Percentiles rank a stretch among this genome's conserved stretches.
phyloP scores from a whole-genome alignment of 2,113 vertebrate species.

The Manacus vitellinus region DNA sequence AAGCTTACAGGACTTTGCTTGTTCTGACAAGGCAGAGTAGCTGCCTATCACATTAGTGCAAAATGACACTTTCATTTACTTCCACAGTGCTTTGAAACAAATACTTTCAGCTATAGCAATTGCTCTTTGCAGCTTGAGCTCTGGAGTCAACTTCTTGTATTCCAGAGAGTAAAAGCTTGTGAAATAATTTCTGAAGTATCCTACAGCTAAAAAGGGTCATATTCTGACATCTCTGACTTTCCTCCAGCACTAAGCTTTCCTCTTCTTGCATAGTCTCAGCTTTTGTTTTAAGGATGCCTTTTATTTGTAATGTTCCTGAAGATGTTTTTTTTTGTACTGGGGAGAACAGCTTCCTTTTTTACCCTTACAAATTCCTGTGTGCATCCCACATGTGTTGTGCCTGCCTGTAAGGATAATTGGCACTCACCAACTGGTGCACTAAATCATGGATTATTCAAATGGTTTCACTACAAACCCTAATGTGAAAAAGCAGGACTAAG shows the following conservation, averaged over 20 bases:
- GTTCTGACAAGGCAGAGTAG: constrained; percentile 78
- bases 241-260: not conserved
- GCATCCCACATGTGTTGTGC: not conserved
- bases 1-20: constrained; percentile 81
- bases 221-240: not conserved
- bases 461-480: not conserved
- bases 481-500: not conserved
- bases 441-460: not conserved
- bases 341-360: not conserved
- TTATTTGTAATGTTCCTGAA: not conserved
- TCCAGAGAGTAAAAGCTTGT: constrained; percentile 63
- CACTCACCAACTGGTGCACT: not conserved
- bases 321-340: not conserved
- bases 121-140: constrained; percentile 72
- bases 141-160: constrained; percentile 62
- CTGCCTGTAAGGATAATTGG: not conserved
- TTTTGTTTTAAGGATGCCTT: not conserved
- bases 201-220: constrained; percentile 19
- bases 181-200: constrained; percentile 71
- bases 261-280: not conserved
- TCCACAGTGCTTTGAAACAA: constrained; percentile 79
- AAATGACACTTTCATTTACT: constrained; percentile 85
- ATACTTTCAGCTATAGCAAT: constrained; percentile 77
- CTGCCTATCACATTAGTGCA: constrained; percentile 84
- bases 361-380: not conserved